A percentile compares a stretch with the other conserved stretches of the same genome.
phyloP scores from a whole-genome alignment of 2,888 invertebrate genomes.

The Barypeithes pellucidus region DNA sequence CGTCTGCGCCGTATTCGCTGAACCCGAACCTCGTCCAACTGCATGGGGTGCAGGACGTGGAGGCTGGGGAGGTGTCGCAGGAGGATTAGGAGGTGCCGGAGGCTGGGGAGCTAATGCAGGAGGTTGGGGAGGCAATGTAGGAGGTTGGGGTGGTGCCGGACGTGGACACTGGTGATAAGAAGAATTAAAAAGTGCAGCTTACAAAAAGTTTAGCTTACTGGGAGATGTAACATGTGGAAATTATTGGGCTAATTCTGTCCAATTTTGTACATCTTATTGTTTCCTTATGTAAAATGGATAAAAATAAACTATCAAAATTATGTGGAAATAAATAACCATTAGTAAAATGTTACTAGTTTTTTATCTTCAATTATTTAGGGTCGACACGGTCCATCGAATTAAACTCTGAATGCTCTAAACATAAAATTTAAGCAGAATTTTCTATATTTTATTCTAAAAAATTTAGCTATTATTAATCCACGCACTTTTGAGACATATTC shows the following conservation, averaged over 20 bases:
- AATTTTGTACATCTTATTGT: conserved; percentile 20
- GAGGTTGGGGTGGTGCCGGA: conserved; percentile 27
- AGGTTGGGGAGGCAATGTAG: conserved; percentile 37
- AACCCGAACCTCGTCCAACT: conserved; percentile 33
- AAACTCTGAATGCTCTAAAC: no score
- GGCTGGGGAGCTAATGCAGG: conserved; percentile 42
- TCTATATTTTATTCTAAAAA: no score
- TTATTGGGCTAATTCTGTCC: neutral
- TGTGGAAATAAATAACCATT: no score
- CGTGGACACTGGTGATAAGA: conserved; percentile 31
- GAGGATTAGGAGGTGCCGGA: neutral
- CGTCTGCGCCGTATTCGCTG: conserved; percentile 47
- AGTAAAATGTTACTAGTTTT: neutral
- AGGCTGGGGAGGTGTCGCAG: conserved; percentile 9
- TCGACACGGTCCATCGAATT: no score
- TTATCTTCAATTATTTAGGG: neutral
- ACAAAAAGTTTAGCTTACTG: conserved; percentile 11
- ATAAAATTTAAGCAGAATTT: no score
- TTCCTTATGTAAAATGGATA: conserved; percentile 7
- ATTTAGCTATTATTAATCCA: no score
- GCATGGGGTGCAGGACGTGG: conserved; percentile 15
- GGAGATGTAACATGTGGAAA: conserved; percentile 28
- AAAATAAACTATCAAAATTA: neutral
- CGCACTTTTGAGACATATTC: no score
- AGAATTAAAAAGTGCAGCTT: neutral